phyloP scores from a whole-genome alignment of 2,888 invertebrate genomes.

The Coleophora flavipennella region DNA sequence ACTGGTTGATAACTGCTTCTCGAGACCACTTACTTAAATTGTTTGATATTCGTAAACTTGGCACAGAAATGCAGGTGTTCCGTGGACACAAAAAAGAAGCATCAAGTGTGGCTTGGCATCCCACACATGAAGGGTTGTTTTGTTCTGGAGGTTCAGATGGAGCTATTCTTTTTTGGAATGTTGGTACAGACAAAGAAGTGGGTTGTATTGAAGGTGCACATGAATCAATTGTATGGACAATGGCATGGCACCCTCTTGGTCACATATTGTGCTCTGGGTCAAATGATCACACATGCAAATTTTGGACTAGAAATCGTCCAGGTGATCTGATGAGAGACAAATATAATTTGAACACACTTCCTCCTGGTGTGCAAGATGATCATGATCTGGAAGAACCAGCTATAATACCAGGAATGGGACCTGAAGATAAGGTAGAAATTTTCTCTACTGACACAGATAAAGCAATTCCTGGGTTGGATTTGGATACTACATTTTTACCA shows the following conservation, averaged over 20 bases:
- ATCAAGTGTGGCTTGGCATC: conserved; percentile 98
- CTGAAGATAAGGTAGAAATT: conserved; percentile 92
- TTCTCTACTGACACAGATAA: conserved; percentile 74
- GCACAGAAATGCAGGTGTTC: conserved; percentile 96
- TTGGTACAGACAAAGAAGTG: conserved; percentile 98
- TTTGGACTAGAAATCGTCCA: conserved; percentile 99
- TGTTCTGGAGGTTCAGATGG: conserved; percentile 99
- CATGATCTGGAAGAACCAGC: conserved; percentile 80
- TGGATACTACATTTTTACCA: conserved; percentile 76
- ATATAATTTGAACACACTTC: conserved; percentile 94
- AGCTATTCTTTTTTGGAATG: conserved; percentile 98
- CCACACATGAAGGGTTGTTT: conserved; percentile 96
- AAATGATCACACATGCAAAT: conserved; percentile 99
- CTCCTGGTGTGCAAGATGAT: conserved; percentile 79
- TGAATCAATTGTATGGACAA: conserved; percentile 98
- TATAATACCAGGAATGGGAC: conserved; percentile 97
- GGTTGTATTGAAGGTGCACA: conserved; percentile 99
- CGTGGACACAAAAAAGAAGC: conserved; percentile 99
- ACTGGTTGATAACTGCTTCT: conserved; percentile 99
- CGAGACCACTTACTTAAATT: conserved; percentile 97
- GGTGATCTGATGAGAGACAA: conserved; percentile 99
- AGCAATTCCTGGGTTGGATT: conserved; percentile 89
- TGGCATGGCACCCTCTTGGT: conserved; percentile 99
- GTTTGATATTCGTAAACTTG: conserved; percentile 97
- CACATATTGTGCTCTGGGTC: conserved; percentile 99